phyloP scores from a whole-genome alignment of 1,140 invertebrate species.

The Phocides pigmalion region DNA sequence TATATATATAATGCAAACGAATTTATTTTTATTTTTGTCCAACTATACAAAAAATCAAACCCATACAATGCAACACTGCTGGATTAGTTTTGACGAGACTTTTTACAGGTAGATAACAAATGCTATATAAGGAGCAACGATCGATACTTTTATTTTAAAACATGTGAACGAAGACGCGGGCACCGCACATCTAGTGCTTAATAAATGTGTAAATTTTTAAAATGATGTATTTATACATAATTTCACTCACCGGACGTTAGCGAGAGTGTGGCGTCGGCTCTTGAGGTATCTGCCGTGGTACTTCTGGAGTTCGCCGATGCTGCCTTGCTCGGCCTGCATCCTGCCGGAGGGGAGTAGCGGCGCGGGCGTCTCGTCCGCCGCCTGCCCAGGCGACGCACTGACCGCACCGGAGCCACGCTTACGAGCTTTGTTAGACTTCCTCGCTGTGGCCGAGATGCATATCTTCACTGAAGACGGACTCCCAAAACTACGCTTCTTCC shows the following conservation, averaged over 20 bases:
- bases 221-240: too few species aligned
- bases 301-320: conserved; percentile 93
- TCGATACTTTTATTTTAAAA: too few species aligned
- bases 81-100: too few species aligned
- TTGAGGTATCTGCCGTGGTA: conserved; percentile 93
- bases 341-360: conserved; percentile 77
- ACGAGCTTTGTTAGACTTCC: conserved; percentile 73
- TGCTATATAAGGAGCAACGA: too few species aligned
- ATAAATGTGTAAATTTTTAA: too few species aligned
- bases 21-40: too few species aligned
- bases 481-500: conserved; percentile 73
- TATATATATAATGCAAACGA: too few species aligned
- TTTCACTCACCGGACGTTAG: conserved; percentile 92
- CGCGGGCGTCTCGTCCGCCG: conserved; percentile 59
- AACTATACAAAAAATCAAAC: too few species aligned
- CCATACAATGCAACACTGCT: too few species aligned
- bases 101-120: too few species aligned
- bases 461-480: conserved; percentile 79
- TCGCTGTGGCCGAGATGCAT: conserved; percentile 76
- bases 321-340: conserved; percentile 95
- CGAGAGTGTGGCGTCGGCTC: conserved; percentile 92
- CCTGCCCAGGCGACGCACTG: conserved; percentile 56
- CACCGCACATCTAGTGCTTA: too few species aligned
- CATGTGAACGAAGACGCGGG: too few species aligned
- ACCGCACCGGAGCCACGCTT: conserved; percentile 72